Evolutionary conservation across 2,113 vertebrate species (phyloP).

Genomic region (Poecilia latipinna): DNA sequence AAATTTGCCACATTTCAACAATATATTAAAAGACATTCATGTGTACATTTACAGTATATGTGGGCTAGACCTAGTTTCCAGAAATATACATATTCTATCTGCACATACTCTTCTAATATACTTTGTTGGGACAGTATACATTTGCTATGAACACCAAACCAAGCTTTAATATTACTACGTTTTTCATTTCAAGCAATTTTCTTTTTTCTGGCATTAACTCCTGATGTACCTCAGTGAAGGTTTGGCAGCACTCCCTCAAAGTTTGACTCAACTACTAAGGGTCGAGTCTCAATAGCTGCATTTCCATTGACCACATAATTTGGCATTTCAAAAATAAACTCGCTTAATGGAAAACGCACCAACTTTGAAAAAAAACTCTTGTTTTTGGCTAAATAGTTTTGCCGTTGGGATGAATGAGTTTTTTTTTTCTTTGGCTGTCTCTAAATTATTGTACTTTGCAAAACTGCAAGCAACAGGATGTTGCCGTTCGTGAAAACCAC

Average conservation of each 20-base stretch:
- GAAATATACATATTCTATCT: conserved; percentile 73
- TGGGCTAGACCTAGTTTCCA: conserved; percentile 67
- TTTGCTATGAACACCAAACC: conserved; percentile 37
- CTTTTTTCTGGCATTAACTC: not conserved
- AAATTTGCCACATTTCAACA: conserved; percentile 55
- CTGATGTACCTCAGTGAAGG: not conserved
- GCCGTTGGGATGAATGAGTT: no score
- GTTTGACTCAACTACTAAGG: conserved; percentile 63
- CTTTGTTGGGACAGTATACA: conserved; percentile 55
- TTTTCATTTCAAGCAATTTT: not conserved
- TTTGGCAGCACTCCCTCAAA: not conserved
- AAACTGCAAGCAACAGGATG: no score
- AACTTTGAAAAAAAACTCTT: no score
- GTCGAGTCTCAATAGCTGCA: conserved; percentile 57
- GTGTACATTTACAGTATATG: conserved; percentile 55
- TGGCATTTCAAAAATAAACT: no score
- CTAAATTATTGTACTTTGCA: no score
- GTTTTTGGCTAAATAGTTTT: no score
- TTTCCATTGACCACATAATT: no score
- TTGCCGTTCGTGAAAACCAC: no score
- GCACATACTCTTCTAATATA: conserved; percentile 48
- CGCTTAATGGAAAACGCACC: no score
- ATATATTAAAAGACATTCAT: conserved; percentile 69
- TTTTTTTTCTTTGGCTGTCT: no score
- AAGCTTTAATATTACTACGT: not conserved